phyloP scores from a whole-genome alignment of 2,113 vertebrate species.

The Spilogale gracilis region DNA sequence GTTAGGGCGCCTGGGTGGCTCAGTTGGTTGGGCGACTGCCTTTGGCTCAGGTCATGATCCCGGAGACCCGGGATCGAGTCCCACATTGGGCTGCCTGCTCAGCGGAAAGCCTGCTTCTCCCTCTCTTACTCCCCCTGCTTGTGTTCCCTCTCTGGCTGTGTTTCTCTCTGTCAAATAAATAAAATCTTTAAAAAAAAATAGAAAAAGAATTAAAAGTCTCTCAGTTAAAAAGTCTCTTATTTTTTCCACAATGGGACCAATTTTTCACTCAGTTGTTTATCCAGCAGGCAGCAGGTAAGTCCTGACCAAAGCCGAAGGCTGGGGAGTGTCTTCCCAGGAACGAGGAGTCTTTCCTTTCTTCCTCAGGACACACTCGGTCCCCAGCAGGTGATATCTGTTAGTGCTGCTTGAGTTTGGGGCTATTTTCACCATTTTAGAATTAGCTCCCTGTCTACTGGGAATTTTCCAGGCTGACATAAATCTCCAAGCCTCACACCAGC shows the following conservation, averaged over 20 bases:
- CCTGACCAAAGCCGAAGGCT: background rate
- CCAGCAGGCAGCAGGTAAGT: background rate
- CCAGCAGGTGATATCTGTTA: background rate
- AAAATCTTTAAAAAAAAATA: no score
- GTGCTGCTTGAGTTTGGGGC: background rate
- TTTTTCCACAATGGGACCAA: background rate
- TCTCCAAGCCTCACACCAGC: slow-evolving; percentile 26
- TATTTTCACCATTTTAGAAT: background rate
- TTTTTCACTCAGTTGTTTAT: background rate
- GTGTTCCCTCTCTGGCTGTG: no score
- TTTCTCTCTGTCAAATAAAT: no score
- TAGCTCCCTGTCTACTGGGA: slow-evolving; percentile 37
- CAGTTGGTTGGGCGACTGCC: no score
- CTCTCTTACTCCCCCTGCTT: no score
- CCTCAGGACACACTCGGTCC: background rate
- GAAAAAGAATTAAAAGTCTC: background rate
- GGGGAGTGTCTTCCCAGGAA: background rate
- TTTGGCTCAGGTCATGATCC: no score
- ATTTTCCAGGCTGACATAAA: slow-evolving; percentile 70
- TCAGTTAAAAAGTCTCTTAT: background rate
- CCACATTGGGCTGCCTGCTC: no score
- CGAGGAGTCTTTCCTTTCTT: background rate
- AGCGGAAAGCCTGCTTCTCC: no score
- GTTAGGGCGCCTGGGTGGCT: no score
- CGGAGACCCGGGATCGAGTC: no score